These are phyloP conservation scores for Chaetorhynchus papuensis DNA, from an alignment of 2,113 vertebrate species.

Conservation along the genomic window DNA sequence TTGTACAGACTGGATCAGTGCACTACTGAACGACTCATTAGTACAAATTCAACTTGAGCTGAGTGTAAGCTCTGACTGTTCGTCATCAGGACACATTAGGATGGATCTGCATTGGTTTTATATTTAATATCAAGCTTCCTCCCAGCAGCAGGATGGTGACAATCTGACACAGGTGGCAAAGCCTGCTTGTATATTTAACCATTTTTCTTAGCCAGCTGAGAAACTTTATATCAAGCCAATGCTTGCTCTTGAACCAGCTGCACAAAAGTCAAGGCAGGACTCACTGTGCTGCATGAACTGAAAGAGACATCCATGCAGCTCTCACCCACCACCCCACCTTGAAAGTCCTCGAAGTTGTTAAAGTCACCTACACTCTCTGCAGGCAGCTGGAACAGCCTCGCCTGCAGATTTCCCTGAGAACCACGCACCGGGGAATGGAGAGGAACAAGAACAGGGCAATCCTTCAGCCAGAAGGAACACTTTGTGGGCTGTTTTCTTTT, in stretches of 20 bases:
- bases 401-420: background rate
- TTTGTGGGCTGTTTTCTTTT: background rate
- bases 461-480: background rate
- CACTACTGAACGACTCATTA: background rate
- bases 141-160: background rate
- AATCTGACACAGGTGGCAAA: background rate
- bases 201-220: background rate
- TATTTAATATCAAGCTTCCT: background rate
- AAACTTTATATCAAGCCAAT: background rate
- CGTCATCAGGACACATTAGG: background rate
- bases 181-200: background rate
- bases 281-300: background rate
- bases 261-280: background rate
- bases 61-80: background rate
- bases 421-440: accelerated
- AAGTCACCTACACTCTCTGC: background rate
- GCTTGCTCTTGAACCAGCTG: background rate
- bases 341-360: background rate
- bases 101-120: background rate
- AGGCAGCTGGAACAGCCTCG: background rate
- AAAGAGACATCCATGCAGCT: background rate
- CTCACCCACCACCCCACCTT: background rate
- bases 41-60: background rate
- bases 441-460: background rate
- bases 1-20: background rate